A percentile compares a stretch with the other conserved stretches of the same genome.
phyloP scores from a whole-genome alignment of 2,888 invertebrate genomes.

The Ceraclea dissimilis region DNA sequence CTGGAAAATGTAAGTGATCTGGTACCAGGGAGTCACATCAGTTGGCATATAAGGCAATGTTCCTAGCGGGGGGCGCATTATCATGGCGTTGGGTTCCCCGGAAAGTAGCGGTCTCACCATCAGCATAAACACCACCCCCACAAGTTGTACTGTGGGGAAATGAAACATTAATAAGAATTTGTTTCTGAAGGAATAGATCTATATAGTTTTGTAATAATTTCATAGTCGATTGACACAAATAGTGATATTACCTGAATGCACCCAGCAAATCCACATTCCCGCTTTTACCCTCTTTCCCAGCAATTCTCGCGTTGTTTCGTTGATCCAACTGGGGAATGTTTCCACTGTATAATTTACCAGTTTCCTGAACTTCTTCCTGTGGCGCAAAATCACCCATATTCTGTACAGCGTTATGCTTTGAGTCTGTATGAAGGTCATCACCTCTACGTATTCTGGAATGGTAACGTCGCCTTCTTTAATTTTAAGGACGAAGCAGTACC shows the following conservation, averaged over 20 bases:
- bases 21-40: slow-evolving; percentile 9
- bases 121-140: slow-evolving; percentile 9
- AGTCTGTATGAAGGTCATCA: slow-evolving; percentile 18
- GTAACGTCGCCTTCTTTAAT: slow-evolving; percentile 9
- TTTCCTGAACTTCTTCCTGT: slow-evolving; percentile 9
- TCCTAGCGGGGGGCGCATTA: slow-evolving; percentile 14
- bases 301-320: slow-evolving; percentile 3
- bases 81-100: slow-evolving; percentile 3
- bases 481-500: not conserved
- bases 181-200: too few relatives aligned
- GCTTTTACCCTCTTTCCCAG: slow-evolving; percentile 7
- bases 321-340: slow-evolving; percentile 20
- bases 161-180: not conserved
- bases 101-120: slow-evolving; percentile 14
- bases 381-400: slow-evolving; percentile 12
- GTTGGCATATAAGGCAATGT: slow-evolving; percentile 17
- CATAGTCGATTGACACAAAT: too few relatives aligned
- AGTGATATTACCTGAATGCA: slow-evolving; percentile 10
- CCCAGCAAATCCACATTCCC: slow-evolving; percentile 17
- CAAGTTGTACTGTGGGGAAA: slow-evolving; percentile 9
- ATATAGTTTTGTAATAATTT: too few relatives aligned
- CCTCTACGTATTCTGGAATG: slow-evolving; percentile 17
- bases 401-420: slow-evolving; percentile 18
- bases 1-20: slow-evolving; percentile 17
- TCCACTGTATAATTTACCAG: slow-evolving; percentile 10